Evolutionary conservation across 2,113 vertebrate genomes (phyloP), one percentile per base, ranked within the genome.

Genomic region (Murina feae): DNA sequence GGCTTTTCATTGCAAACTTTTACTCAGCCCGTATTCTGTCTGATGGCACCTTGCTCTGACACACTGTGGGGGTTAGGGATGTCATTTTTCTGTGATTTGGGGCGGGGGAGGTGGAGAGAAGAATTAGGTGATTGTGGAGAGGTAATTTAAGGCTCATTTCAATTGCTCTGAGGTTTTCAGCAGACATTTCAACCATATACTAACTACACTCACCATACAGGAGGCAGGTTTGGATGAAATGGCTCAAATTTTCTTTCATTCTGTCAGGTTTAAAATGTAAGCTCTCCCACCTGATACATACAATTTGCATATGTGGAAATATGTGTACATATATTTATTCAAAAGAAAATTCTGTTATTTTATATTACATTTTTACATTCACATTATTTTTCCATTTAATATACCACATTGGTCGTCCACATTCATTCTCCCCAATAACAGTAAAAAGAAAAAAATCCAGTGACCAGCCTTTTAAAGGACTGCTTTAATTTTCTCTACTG

Each of bases 91-190:
- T 93, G 76, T 93, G 69, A 58, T 42, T 78, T 58, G 9, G 42
- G 49, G 28, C 42, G 9, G 18, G 39, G 30, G 21, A 60, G 12
- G 35, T 12, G 23, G 71, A n/a, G 25, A 68, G 17, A 91, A 86
- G 42, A 14, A 71, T 55, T 83, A 51, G 53, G 75, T 80, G 68
- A 66, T 81, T 83, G 37, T 58, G 37, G 69, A 10, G 63, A 25
- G 13, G n/a, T 80, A 78, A 87, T 86, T 84, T 92, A 63, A 95
- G 72, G 37, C 75, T 87, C 47, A 37, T 93, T 89, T 86, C 51
- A 80, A 30, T 89, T 91, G 51, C 39, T 71, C 32, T 53, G 66
- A 94, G 87, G 76, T 87, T 94, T 82, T 65, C 65, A 32, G 32
- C 44, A 95, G 58, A 89, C 16, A 11, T 86, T 72, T 65, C 9